These are phyloP conservation scores for Laterallus jamaicensis DNA, from an alignment of 2,113 vertebrate genomes.

Conservation along the genomic window DNA sequence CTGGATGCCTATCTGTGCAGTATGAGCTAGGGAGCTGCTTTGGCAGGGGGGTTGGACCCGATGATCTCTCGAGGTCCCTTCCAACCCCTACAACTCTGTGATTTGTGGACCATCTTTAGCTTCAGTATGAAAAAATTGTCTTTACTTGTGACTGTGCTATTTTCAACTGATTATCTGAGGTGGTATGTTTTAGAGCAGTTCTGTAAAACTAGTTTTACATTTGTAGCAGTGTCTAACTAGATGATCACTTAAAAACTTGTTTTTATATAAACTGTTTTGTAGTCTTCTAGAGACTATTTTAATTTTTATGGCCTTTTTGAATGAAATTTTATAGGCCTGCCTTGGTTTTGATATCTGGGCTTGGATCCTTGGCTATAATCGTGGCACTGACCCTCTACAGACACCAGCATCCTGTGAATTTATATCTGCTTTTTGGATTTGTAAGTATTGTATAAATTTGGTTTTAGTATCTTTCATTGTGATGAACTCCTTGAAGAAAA, in stretches of 20 bases:
- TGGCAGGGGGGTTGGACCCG: too few relatives aligned
- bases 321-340: conserved; percentile 79
- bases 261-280: not conserved
- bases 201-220: not conserved
- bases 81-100: too few relatives aligned
- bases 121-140: not conserved
- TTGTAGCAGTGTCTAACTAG: not conserved
- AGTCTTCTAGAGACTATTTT: not conserved
- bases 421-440: conserved; percentile 92
- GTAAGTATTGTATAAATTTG: conserved; percentile 78
- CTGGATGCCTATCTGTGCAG: too few relatives aligned
- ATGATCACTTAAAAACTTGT: not conserved
- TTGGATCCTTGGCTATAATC: conserved; percentile 86
- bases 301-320: not conserved
- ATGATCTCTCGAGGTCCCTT: too few relatives aligned
- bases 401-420: conserved; percentile 90
- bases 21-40: too few relatives aligned
- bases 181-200: not conserved
- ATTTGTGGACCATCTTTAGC: not conserved
- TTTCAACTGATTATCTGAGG: not conserved
- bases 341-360: conserved; percentile 81
- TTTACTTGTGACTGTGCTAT: not conserved
- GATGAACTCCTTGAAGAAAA: not conserved
- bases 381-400: conserved; percentile 86
- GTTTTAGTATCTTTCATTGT: not conserved